Conservation (phyloP, 2,888 invertebrate species). For the Rhodophaea formosa region DNA sequence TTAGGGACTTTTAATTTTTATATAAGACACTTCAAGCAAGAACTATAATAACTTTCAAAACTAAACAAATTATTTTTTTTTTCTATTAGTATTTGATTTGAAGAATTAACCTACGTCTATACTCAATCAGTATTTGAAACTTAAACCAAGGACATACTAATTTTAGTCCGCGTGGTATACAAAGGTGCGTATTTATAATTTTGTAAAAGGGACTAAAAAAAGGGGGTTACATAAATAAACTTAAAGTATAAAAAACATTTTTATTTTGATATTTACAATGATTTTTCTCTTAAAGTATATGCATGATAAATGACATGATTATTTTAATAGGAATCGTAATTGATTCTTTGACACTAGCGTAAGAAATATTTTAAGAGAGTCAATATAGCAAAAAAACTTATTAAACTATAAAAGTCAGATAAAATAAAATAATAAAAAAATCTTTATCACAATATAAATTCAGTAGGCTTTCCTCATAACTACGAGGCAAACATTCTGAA, state of each 20-base stretch:
- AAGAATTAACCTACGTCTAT: too few species aligned
- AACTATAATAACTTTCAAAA: too few species aligned
- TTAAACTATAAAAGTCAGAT: neutral
- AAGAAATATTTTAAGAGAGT: neutral
- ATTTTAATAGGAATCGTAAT: neutral
- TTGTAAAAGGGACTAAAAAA: neutral
- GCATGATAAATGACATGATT: neutral
- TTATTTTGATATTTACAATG: conserved; percentile 16
- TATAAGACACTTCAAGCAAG: too few species aligned
- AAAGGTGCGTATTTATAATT: too few species aligned
- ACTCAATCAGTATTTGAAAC: too few species aligned
- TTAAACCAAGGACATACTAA: too few species aligned
- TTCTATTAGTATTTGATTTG: too few species aligned
- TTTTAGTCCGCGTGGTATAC: too few species aligned
- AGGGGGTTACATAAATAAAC: neutral
- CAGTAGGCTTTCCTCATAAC: conserved; percentile 74
- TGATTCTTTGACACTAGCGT: neutral
- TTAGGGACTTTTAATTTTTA: too few species aligned
- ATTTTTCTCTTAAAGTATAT: conserved; percentile 4
- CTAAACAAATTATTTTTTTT: too few species aligned
- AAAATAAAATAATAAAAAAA: conserved; percentile 18
- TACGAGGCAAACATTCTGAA: conserved; percentile 76
- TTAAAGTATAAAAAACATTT: conserved; percentile 3
- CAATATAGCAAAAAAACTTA: neutral
- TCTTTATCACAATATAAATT: conserved; percentile 69